Evolutionary conservation across 2,797 vertebrate genomes (phyloP), one percentile per base, ranked within the genome.

Genomic region (Triplophysa bombifrons): DNA sequence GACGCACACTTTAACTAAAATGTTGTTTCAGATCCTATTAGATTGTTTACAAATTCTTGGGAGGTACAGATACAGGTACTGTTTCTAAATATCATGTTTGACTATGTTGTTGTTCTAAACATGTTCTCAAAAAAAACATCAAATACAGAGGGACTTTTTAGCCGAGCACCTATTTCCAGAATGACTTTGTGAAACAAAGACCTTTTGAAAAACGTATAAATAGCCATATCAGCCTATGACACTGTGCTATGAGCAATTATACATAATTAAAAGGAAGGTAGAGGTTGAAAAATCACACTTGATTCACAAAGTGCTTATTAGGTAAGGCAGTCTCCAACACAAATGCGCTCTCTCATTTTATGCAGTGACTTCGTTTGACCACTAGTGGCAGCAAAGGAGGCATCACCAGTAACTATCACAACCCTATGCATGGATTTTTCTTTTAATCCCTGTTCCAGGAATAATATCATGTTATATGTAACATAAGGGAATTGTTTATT

Each of bases 371-470:
- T 51, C 0, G 14, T 55, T 78, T 86, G 68, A 70, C 88, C 88
- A 87, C 84, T 84, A 71, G 87, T 78, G 80, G 87, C 87, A 87
- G 79, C 82, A 87, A 68, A 86, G 82, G 67, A 83, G 77, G 78
- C 44, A 22, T 67, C 74, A 68, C 69, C 66, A 80, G 12, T 51
- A 72, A 63, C 75, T 60, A 72, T 48, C 74, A 74, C 73, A 79
- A 73, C 74, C 69, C 53, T 76, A 61, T 69, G 80, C 73, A 74
- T 81, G 68, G 48, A 12, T 72, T 76, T 74, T 48, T 69, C 27
- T 79, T 17, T 56, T 82, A 81, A 83, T 82, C 48, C 56, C 55
- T 71, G 63, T 51, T 65, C 46, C 27, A 44, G 22, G 19, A 20
- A 3, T 27, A 30, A 38, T 11, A 48, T 65, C 3, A 38, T 16